Percentiles rank a stretch among this genome's conserved stretches.
phyloP scores from a whole-genome alignment of 2,113 vertebrate genomes.

The Lethenteron reissneri region DNA sequence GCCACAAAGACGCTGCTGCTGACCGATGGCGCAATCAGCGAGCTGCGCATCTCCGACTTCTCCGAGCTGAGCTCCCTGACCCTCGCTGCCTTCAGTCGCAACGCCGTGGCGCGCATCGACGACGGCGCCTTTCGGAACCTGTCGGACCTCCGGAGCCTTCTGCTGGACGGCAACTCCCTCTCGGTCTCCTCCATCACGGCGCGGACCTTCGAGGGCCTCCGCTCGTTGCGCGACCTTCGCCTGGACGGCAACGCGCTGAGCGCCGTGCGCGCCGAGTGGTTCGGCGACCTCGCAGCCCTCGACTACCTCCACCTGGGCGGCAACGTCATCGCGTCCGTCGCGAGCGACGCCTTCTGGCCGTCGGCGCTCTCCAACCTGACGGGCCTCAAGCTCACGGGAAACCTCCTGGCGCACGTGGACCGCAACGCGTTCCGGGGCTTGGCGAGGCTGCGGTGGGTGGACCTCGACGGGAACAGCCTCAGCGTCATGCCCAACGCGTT shows the following conservation, averaged over 20 bases:
- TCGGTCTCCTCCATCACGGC: conserved; percentile 23
- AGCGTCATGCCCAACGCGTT: conserved; percentile 24
- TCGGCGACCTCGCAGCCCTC: conserved; percentile 21
- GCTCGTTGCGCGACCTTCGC: conserved; percentile 22
- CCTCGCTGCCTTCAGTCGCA: conserved; percentile 33
- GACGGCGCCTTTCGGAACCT: conserved; percentile 26
- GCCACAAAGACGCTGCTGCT: conserved; percentile 27
- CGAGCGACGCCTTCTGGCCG: conserved; percentile 21
- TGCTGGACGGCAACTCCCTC: conserved; percentile 35
- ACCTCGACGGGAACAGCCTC: conserved; percentile 38
- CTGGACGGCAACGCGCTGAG: conserved; percentile 25
- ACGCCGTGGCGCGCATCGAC: conserved; percentile 22
- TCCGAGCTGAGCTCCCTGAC: conserved; percentile 26
- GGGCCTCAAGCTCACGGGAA: conserved; percentile 36
- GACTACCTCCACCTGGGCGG: conserved; percentile 29
- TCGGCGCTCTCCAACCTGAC: conserved; percentile 23
- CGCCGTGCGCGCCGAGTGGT: conserved; percentile 23
- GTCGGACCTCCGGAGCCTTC: conserved; percentile 20
- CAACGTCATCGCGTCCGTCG: conserved; percentile 29
- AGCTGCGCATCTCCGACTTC: conserved; percentile 20
- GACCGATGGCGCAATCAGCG: conserved; percentile 27
- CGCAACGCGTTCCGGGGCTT: conserved; percentile 25
- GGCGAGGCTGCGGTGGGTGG: conserved; percentile 22
- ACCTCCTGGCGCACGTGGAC: conserved; percentile 27
- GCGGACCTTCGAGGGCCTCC: conserved; percentile 24